Evolutionary conservation across 1,140 invertebrate species (phyloP).

Genomic region (Eufriesea mexicana): DNA sequence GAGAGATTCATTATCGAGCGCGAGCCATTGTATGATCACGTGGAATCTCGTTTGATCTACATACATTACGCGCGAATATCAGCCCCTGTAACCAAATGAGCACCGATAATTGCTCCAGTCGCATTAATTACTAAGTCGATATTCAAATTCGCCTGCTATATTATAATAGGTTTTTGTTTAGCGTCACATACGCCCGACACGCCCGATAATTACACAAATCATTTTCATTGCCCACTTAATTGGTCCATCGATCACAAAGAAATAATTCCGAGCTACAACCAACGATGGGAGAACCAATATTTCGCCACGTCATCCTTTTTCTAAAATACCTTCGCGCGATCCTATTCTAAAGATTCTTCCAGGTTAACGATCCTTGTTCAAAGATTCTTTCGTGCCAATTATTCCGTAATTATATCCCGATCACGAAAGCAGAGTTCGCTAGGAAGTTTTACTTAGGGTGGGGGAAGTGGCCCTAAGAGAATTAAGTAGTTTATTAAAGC

Average conservation of each 20-base stretch:
- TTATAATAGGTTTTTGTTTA: constrained; percentile 38
- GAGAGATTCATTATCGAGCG: constrained; percentile 2
- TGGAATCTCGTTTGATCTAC: constrained; percentile 12
- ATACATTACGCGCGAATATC: constrained; percentile 19
- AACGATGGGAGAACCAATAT: not conserved
- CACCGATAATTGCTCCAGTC: constrained; percentile 24
- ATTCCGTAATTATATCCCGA: too few species aligned
- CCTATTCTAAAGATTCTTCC: too few species aligned
- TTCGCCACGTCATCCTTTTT: too few species aligned
- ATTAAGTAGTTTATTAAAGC: too few species aligned
- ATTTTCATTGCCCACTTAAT: not conserved
- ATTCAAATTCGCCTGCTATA: constrained; percentile 15
- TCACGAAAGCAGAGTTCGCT: too few species aligned
- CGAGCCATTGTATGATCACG: not conserved
- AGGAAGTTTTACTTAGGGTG: too few species aligned
- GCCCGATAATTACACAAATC: not conserved
- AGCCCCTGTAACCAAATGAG: constrained; percentile 31
- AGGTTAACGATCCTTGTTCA: too few species aligned
- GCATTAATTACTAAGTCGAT: constrained; percentile 34
- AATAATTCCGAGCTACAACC: too few species aligned
- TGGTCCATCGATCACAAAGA: too few species aligned
- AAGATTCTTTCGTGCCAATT: too few species aligned
- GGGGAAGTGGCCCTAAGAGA: too few species aligned
- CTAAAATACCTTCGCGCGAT: too few species aligned
- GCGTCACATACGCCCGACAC: not conserved